Evolutionary conservation across 2,888 invertebrate species (phyloP).

Genomic region (Oxystoma pomonae): DNA sequence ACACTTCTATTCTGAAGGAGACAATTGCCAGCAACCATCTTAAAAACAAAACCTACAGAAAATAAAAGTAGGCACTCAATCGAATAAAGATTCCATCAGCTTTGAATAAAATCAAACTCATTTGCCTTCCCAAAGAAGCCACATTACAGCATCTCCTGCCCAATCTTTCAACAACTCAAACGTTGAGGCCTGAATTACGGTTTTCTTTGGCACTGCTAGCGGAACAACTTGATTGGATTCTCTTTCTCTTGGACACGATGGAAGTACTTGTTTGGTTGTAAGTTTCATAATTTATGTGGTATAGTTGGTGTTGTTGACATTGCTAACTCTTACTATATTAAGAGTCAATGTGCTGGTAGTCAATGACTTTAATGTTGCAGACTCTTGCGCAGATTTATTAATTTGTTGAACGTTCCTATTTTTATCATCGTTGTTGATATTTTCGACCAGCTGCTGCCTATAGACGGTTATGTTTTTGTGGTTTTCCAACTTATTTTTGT

Average conservation of each 20-base stretch:
- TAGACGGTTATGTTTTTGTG: slow-evolving; percentile 77
- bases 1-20: too few relatives aligned
- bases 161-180: slow-evolving; percentile 97
- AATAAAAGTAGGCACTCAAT: too few relatives aligned
- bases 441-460: slow-evolving; percentile 74
- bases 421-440: slow-evolving; percentile 74
- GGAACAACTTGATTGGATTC: slow-evolving; percentile 42
- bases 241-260: slow-evolving; percentile 27
- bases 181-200: slow-evolving; percentile 93
- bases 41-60: too few relatives aligned
- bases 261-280: slow-evolving; percentile 50
- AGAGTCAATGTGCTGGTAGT: slow-evolving; percentile 48
- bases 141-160: slow-evolving; percentile 96
- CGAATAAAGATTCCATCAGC: too few relatives aligned
- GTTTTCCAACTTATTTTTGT: slow-evolving; percentile 89
- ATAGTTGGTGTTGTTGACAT: slow-evolving; percentile 63
- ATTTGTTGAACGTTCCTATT: slow-evolving; percentile 66
- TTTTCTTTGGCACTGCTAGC: slow-evolving; percentile 58
- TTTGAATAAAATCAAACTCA: too few relatives aligned
- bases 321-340: slow-evolving; percentile 62
- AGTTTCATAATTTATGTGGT: slow-evolving; percentile 55
- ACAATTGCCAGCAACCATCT: too few relatives aligned
- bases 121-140: slow-evolving; percentile 99
- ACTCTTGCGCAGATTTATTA: slow-evolving; percentile 40
- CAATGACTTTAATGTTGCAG: slow-evolving; percentile 41